Conservation (phyloP, 2,797 vertebrate species). For the Alosa sapidissima region DNA sequence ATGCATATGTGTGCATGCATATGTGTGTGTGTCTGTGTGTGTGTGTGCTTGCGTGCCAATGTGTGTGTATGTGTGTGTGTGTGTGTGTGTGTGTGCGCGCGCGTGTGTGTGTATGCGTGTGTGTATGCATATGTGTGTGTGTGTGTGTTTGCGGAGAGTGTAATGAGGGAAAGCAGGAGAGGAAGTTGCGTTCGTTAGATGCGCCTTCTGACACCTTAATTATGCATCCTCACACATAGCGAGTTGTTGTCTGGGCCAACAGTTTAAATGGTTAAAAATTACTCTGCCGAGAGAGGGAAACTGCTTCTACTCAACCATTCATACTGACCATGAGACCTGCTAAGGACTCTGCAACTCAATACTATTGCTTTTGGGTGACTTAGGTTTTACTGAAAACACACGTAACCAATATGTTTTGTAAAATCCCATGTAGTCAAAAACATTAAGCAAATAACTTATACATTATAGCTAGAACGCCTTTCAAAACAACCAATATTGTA, state of each 20-base stretch:
- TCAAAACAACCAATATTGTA: background rate
- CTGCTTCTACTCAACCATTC: background rate
- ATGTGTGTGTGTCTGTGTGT: background rate
- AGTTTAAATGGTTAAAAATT: constrained; percentile 76
- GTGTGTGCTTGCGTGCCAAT: background rate
- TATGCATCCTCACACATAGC: constrained; percentile 78
- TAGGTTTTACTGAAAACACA: background rate
- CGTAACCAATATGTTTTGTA: background rate
- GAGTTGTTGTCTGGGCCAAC: constrained; percentile 63
- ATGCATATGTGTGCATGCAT: background rate
- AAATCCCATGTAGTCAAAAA: no score
- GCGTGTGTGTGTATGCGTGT: no score
- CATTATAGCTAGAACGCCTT: no score
- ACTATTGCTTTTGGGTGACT: background rate
- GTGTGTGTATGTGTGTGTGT: background rate
- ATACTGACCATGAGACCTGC: background rate
- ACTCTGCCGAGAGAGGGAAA: constrained; percentile 49
- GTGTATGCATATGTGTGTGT: background rate
- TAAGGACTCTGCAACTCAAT: background rate
- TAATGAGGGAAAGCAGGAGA: constrained; percentile 11
- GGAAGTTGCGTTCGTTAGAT: background rate
- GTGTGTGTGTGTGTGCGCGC: background rate
- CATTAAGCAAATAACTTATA: no score
- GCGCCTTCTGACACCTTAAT: constrained; percentile 55
- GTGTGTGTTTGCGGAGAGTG: background rate